Conservation (phyloP, 2,113 vertebrate genomes). For the Paralichthys olivaceus region DNA sequence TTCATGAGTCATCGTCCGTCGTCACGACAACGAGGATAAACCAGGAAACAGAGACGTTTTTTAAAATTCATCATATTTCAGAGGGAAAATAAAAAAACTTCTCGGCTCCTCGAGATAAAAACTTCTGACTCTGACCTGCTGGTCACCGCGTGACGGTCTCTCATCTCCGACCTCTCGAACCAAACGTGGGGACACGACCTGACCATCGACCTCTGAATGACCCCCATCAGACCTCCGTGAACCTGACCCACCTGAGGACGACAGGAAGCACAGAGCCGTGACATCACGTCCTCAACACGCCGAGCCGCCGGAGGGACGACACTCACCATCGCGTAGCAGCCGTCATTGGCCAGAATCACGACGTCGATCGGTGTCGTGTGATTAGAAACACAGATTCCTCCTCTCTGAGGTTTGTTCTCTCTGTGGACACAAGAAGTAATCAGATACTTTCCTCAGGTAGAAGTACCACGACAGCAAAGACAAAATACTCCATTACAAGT, state of each 20-base stretch:
- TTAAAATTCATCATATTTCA: too few species aligned
- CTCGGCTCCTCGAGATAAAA: too few species aligned
- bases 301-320: not conserved
- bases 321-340: conserved; percentile 97
- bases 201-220: conserved; percentile 93
- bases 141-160: conserved; percentile 91
- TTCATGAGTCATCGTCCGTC: not conserved
- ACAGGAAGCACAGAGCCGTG: not conserved
- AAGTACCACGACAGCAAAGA: not conserved
- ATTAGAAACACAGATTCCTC: conserved; percentile 97
- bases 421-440: conserved; percentile 70
- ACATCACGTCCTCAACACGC: not conserved
- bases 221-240: conserved; percentile 92
- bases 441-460: not conserved
- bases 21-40: not conserved
- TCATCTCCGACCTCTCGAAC: conserved; percentile 97
- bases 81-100: too few species aligned
- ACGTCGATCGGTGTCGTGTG: conserved; percentile 96
- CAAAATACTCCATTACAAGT: not conserved
- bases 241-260: conserved; percentile 90
- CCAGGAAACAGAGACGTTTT: not conserved
- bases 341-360: conserved; percentile 93
- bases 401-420: conserved; percentile 91
- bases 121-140: conserved; percentile 66
- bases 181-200: conserved; percentile 95